phyloP scores from a whole-genome alignment of 2,113 vertebrate genomes.

The Engraulis encrasicolus region DNA sequence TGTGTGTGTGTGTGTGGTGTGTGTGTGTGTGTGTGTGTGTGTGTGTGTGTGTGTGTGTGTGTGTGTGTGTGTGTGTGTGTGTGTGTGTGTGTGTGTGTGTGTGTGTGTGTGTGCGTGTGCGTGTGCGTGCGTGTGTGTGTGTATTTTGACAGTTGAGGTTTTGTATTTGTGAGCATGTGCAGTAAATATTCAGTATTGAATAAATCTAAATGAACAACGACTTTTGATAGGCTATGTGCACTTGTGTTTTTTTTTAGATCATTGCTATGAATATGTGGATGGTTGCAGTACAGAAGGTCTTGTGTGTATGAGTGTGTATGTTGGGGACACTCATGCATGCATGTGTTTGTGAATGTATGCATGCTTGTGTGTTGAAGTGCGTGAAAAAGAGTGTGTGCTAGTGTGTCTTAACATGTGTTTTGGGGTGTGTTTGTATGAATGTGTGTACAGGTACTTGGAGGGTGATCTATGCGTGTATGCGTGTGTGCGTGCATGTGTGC shows the following conservation, averaged over 20 bases:
- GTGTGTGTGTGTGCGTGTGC: neutral
- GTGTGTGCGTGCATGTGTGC: neutral
- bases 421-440: neutral
- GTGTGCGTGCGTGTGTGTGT: neutral
- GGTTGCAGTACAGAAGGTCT: neutral
- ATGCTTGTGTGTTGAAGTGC: neutral
- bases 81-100: constrained; percentile 6
- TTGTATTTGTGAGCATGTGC: neutral
- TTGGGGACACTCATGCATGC: neutral
- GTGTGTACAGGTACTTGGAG: neutral
- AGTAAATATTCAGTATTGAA: neutral
- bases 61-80: neutral
- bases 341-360: neutral
- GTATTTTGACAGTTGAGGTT: neutral
- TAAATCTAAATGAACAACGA: neutral
- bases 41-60: neutral
- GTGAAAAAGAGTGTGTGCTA: neutral
- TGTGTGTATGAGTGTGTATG: neutral
- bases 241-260: neutral
- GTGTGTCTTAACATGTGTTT: neutral
- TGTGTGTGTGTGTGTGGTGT: constrained; percentile 1
- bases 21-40: constrained; percentile 7
- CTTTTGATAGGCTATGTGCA: neutral
- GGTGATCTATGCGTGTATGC: neutral
- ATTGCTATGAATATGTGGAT: neutral